Percentiles rank a stretch among this genome's conserved stretches.
Evolutionary conservation across 2,888 invertebrate species (phyloP).

Genomic region (Meganola albula): DNA sequence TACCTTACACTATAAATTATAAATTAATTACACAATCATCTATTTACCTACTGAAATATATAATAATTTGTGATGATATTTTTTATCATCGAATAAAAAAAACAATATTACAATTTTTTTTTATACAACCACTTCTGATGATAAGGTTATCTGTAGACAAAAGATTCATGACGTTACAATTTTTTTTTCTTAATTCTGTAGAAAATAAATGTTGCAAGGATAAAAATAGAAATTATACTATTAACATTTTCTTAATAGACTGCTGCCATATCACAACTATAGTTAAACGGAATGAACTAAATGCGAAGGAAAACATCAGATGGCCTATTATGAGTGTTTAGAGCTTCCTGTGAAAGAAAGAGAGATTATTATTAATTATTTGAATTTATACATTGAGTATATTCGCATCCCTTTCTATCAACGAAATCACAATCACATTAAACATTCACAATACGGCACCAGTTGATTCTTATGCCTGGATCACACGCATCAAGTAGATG

Average conservation of each 20-base stretch:
- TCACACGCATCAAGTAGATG: no score
- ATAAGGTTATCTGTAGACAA: neutral
- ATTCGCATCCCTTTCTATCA: slow-evolving; percentile 13
- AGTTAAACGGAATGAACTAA: slow-evolving; percentile 32
- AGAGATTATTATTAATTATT: neutral
- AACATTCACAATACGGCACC: neutral
- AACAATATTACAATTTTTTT: neutral
- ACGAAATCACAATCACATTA: neutral
- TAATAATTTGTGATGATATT: neutral
- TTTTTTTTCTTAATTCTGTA: no score
- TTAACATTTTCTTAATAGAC: slow-evolving; percentile 13
- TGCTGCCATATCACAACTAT: slow-evolving; percentile 41
- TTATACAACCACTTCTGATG: neutral
- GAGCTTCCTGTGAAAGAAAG: neutral
- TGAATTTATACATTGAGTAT: neutral
- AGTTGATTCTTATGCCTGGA: no score
- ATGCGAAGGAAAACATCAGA: slow-evolving; percentile 29
- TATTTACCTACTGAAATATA: neutral
- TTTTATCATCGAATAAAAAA: neutral
- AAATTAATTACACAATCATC: neutral
- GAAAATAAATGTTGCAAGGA: neutral
- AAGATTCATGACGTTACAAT: no score
- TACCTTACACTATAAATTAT: neutral
- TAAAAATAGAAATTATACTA: slow-evolving; percentile 6
- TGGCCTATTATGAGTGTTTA: no score